These are phyloP conservation scores for Myopa testacea DNA, from an alignment of 2,888 invertebrate species.

Conservation along the genomic window DNA sequence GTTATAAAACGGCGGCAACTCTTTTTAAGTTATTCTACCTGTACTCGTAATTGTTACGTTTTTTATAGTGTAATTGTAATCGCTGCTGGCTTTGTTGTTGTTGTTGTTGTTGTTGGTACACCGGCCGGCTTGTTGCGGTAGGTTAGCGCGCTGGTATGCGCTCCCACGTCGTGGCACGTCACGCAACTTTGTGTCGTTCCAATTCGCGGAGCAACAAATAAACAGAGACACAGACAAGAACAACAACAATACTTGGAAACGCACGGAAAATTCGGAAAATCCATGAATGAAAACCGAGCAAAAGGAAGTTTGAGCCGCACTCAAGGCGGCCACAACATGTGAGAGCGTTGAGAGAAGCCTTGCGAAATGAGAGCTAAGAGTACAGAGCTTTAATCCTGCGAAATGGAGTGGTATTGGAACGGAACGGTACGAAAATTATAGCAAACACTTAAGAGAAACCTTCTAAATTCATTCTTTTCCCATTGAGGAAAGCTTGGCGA, in stretches of 20 bases:
- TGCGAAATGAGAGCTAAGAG: constrained; percentile 13
- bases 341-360: neutral
- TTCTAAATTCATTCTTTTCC: neutral
- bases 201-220: constrained; percentile 40
- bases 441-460: constrained; percentile 9
- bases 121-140: constrained; percentile 55
- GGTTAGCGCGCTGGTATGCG: constrained; percentile 46
- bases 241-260: constrained; percentile 36
- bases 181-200: constrained; percentile 6
- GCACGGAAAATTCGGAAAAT: constrained; percentile 29
- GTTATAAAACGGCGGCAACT: no score
- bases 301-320: neutral
- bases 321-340: neutral
- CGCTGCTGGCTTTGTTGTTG: neutral
- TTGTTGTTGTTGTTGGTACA: constrained; percentile 33
- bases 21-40: no score
- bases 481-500: constrained; percentile 3
- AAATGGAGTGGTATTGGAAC: constrained; percentile 13
- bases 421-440: neutral
- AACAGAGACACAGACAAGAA: constrained; percentile 32
- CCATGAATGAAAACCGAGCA: constrained; percentile 22
- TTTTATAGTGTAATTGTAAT: neutral
- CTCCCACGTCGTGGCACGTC: neutral
- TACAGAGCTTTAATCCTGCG: constrained; percentile 4
- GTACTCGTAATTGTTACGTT: neutral